Conservation (phyloP, 2,888 invertebrate genomes). For the Galerucella calmariensis region DNA sequence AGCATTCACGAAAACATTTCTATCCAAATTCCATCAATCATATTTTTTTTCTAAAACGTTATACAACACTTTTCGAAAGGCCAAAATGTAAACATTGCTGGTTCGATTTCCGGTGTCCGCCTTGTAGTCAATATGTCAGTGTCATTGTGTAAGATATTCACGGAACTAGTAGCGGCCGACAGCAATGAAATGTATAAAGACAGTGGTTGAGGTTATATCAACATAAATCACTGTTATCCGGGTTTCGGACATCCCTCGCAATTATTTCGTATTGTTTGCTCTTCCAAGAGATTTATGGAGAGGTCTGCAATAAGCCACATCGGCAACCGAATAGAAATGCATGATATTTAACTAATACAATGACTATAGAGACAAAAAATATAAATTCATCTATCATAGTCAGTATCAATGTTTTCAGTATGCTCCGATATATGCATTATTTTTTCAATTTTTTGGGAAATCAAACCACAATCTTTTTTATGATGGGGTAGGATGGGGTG, state of each 20-base stretch:
- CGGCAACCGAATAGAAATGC: constrained; percentile 24
- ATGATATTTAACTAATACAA: constrained; percentile 24
- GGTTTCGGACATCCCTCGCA: constrained; percentile 44
- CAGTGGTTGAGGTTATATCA: constrained; percentile 51
- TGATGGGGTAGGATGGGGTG: no score
- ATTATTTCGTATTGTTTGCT: constrained; percentile 51
- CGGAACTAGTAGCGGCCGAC: constrained; percentile 38
- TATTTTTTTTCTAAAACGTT: constrained; percentile 10
- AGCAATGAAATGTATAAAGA: constrained; percentile 52
- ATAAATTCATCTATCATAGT: constrained; percentile 4
- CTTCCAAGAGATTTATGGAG: constrained; percentile 48
- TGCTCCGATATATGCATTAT: no score
- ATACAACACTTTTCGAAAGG: constrained; percentile 1
- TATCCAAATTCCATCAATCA: constrained; percentile 17
- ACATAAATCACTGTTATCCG: constrained; percentile 50
- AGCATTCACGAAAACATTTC: neutral
- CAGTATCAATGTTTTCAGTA: neutral
- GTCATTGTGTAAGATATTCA: constrained; percentile 50
- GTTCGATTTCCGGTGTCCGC: constrained; percentile 48
- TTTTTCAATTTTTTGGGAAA: no score
- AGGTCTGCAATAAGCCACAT: constrained; percentile 38
- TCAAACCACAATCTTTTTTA: no score
- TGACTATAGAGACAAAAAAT: constrained; percentile 18
- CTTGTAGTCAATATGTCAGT: constrained; percentile 51
- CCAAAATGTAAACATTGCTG: constrained; percentile 45